phyloP scores from a whole-genome alignment of 2,797 vertebrate species.

The Sebastiscus albofasciatus region DNA sequence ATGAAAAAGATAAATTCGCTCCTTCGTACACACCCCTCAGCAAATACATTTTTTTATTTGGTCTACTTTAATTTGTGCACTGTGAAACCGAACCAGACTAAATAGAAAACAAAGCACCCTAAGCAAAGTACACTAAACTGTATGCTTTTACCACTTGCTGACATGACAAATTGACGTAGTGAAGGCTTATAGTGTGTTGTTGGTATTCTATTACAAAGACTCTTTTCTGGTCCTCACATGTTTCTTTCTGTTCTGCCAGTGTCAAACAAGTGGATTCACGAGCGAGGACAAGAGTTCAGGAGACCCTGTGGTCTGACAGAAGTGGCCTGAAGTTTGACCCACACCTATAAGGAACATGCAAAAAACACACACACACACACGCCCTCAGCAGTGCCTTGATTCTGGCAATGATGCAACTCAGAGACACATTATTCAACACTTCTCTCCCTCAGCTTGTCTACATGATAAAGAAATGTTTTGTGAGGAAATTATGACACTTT shows the following conservation, averaged over 20 bases:
- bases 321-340: conserved; percentile 86
- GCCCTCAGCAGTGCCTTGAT: conserved; percentile 17
- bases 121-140: no score
- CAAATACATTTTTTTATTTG: no score
- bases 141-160: background rate
- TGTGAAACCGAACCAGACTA: no score
- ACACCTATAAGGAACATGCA: background rate
- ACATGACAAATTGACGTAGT: background rate
- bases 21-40: no score
- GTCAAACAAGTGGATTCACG: conserved; percentile 99
- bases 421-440: background rate
- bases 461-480: background rate
- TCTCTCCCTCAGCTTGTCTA: background rate
- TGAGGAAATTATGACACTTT: background rate
- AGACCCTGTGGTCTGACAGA: conserved; percentile 95
- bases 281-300: conserved; percentile 97
- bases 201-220: background rate
- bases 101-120: no score
- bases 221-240: background rate
- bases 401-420: background rate
- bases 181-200: background rate
- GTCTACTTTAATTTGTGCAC: no score
- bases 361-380: background rate
- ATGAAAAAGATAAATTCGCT: no score
- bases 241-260: conserved; percentile 82